phyloP scores from a whole-genome alignment of 2,888 invertebrate species.

The Bugulina stolonifera region DNA sequence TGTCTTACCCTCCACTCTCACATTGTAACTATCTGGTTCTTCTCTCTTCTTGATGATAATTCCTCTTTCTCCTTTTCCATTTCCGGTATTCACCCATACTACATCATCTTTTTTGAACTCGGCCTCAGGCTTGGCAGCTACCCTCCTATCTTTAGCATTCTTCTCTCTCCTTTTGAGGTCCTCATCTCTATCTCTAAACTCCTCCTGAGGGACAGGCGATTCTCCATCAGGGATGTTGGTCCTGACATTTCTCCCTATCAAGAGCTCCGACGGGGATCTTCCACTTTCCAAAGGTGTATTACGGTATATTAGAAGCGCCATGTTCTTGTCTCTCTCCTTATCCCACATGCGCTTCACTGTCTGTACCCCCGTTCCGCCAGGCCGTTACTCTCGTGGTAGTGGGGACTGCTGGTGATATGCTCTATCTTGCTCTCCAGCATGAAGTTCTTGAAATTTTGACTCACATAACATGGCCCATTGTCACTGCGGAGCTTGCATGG shows the following conservation, averaged over 20 bases:
- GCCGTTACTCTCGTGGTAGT: conserved; percentile 33
- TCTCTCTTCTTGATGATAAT: neutral
- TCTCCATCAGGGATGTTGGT: too few relatives aligned
- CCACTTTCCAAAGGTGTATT: conserved; percentile 30
- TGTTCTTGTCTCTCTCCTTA: conserved; percentile 28
- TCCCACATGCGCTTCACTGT: conserved; percentile 30
- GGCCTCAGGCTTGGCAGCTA: neutral
- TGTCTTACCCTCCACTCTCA: neutral
- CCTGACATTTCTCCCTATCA: conserved; percentile 28
- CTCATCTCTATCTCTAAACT: too few relatives aligned
- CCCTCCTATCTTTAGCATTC: neutral
- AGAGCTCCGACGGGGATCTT: conserved; percentile 29
- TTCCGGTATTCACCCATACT: too few relatives aligned
- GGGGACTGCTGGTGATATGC: conserved; percentile 31
- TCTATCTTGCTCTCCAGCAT: conserved; percentile 30
- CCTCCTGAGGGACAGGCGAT: too few relatives aligned
- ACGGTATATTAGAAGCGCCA: conserved; percentile 30
- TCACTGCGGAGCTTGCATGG: conserved; percentile 29
- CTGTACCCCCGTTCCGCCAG: conserved; percentile 32
- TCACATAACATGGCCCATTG: conserved; percentile 31
- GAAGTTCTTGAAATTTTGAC: conserved; percentile 29
- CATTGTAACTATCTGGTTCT: too few relatives aligned
- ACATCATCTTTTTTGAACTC: too few relatives aligned
- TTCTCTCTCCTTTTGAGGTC: neutral
- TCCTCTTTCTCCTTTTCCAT: neutral